These are phyloP conservation scores for Lathamus discolor DNA, from an alignment of 2,113 vertebrate genomes.

Conservation along the genomic window DNA sequence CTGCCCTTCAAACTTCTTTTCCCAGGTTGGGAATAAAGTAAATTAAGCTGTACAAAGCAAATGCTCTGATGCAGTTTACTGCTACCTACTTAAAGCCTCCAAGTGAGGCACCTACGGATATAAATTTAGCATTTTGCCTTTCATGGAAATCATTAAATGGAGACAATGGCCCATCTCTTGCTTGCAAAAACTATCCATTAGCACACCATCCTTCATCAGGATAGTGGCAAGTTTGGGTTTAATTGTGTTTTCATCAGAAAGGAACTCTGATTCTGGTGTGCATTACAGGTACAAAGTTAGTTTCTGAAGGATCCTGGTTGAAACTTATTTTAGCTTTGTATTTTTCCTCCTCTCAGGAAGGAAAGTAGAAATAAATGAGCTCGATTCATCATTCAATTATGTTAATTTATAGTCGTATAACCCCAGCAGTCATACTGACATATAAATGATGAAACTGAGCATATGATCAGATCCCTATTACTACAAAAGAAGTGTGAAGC, in stretches of 20 bases:
- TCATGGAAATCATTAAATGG: neutral
- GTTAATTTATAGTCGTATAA: slow-evolving; percentile 43
- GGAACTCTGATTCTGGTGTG: neutral
- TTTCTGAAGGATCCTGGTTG: neutral
- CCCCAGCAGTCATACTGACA: slow-evolving; percentile 32
- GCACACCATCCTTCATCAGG: neutral
- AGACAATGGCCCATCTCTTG: neutral
- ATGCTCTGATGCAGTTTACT: neutral
- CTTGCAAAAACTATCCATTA: slow-evolving; percentile 16
- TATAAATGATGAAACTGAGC: slow-evolving; percentile 37
- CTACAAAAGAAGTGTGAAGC: neutral
- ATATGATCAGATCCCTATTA: slow-evolving; percentile 12
- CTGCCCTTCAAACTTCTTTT: neutral
- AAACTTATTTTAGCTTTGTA: neutral
- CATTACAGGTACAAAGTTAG: neutral
- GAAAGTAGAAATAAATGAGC: slow-evolving; percentile 33
- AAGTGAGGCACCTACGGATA: neutral
- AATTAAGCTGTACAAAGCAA: neutral
- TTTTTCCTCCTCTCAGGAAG: slow-evolving; percentile 2
- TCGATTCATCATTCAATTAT: slow-evolving; percentile 33
- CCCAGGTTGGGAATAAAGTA: neutral
- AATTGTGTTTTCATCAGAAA: slow-evolving; percentile 16
- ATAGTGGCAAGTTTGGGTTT: neutral
- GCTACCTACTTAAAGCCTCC: neutral
- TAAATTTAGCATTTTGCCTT: neutral